Percentiles rank a stretch among this genome's conserved stretches.
These are phyloP conservation scores for Leptarthrus brevirostris DNA, from an alignment of 2,888 invertebrate genomes.

Conservation along the genomic window DNA sequence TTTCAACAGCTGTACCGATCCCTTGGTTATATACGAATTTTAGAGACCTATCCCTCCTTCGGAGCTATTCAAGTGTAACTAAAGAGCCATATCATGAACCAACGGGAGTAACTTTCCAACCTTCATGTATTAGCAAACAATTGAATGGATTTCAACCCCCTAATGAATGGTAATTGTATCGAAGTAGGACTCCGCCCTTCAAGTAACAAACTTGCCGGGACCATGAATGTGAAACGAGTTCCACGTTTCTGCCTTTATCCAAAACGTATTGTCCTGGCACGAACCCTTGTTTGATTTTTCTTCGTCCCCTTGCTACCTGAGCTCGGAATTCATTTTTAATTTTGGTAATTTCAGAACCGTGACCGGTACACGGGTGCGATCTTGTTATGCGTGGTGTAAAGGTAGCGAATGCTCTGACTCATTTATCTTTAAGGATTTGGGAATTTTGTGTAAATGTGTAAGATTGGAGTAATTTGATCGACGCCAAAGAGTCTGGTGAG, in stretches of 20 bases:
- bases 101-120: conserved; percentile 41
- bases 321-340: conserved; percentile 37
- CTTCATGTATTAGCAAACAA: conserved; percentile 46
- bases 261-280: conserved; percentile 29
- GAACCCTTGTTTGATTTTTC: conserved; percentile 29
- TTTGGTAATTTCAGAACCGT: conserved; percentile 50
- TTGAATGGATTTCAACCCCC: conserved; percentile 50
- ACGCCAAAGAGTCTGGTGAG: too few relatives aligned
- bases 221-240: conserved; percentile 16
- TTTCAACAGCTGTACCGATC: conserved; percentile 51
- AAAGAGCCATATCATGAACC: conserved; percentile 33
- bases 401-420: too few relatives aligned
- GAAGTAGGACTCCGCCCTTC: conserved; percentile 51
- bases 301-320: conserved; percentile 37
- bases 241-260: background rate
- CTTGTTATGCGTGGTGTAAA: background rate
- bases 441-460: too few relatives aligned
- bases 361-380: conserved; percentile 31
- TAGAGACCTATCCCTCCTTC: conserved; percentile 53
- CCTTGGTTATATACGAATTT: conserved; percentile 59
- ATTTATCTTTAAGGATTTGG: too few relatives aligned
- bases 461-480: too few relatives aligned
- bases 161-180: conserved; percentile 52
- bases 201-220: background rate
- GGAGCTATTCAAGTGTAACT: conserved; percentile 39